Percentiles rank a stretch among this genome's conserved stretches.
These are phyloP conservation scores for Aurelia aurita complex sp. Pacific DNA, from an alignment of 30 jellyfish, hydroid and myxozoan genomes.

Conservation along the genomic window DNA sequence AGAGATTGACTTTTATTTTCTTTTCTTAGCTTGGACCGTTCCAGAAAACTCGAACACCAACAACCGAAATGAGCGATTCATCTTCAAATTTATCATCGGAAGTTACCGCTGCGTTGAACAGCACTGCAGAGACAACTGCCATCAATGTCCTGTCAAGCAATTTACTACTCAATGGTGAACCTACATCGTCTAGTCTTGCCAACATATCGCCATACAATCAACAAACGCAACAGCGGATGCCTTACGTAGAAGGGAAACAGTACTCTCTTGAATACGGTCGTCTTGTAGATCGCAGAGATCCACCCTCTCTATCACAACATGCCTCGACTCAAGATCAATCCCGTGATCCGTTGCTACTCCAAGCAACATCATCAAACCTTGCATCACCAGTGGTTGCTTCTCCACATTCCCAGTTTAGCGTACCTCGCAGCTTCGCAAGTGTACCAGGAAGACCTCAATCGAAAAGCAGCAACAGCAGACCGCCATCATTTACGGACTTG, in stretches of 20 bases:
- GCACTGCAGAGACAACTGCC: slow-evolving; percentile 40
- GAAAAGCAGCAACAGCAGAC: slow-evolving; percentile 38
- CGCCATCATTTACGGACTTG: slow-evolving; percentile 44
- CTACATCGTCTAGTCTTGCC: neutral
- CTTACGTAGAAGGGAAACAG: neutral
- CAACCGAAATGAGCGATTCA: slow-evolving; percentile 34
- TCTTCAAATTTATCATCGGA: slow-evolving; percentile 48
- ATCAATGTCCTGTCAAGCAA: slow-evolving; percentile 10
- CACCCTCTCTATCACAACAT: slow-evolving; percentile 16
- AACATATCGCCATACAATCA: neutral
- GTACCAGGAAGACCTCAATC: slow-evolving; percentile 14
- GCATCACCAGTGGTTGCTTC: slow-evolving; percentile 5
- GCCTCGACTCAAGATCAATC: neutral
- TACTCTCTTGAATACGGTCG: neutral
- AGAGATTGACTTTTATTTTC: too few species aligned
- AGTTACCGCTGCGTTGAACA: slow-evolving; percentile 2
- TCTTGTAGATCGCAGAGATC: neutral
- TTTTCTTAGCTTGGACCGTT: slow-evolving; percentile 59
- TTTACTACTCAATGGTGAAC: slow-evolving; percentile 3
- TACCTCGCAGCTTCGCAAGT: slow-evolving; percentile 14
- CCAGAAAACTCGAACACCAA: slow-evolving; percentile 52
- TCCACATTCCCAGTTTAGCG: slow-evolving; percentile 21
- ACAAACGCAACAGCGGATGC: neutral
- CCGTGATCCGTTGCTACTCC: slow-evolving; percentile 8
- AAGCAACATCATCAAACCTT: neutral